Conservation (phyloP, 2,888 invertebrate genomes). For the Conchocele bisecta region DNA sequence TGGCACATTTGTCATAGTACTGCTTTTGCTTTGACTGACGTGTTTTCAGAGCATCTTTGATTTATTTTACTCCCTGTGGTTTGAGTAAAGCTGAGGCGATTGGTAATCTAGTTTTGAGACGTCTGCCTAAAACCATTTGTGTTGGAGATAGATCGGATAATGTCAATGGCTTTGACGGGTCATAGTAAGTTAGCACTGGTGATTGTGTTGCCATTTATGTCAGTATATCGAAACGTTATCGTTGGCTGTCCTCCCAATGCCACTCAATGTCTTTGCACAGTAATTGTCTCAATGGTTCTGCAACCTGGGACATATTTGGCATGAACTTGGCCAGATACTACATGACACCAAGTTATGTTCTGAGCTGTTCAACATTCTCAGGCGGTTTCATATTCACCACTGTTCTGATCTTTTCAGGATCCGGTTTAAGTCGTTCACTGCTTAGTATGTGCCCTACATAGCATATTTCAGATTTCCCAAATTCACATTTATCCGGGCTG, state of each 20-base stretch:
- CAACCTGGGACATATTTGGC: constrained; percentile 29
- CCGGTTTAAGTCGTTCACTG: constrained; percentile 23
- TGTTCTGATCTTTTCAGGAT: constrained; percentile 27
- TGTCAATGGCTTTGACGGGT: constrained; percentile 18
- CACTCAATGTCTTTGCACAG: constrained; percentile 18
- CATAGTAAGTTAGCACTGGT: constrained; percentile 27
- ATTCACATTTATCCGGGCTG: too few relatives aligned
- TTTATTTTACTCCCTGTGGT: too few relatives aligned
- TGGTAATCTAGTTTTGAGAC: too few relatives aligned
- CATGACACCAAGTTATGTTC: constrained; percentile 33
- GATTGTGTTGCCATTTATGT: constrained; percentile 19
- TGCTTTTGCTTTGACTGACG: too few relatives aligned
- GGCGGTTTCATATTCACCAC: constrained; percentile 24
- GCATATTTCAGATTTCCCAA: too few relatives aligned
- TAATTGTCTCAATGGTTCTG: constrained; percentile 20
- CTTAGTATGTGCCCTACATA: constrained; percentile 28
- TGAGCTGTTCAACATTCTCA: constrained; percentile 13
- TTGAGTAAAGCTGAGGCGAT: too few relatives aligned
- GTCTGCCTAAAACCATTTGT: constrained; percentile 13
- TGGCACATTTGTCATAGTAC: too few relatives aligned
- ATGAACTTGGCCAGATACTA: constrained; percentile 36
- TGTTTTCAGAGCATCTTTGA: too few relatives aligned
- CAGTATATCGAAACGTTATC: constrained; percentile 13
- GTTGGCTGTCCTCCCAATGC: constrained; percentile 14
- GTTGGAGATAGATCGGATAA: constrained; percentile 10